phyloP scores from a whole-genome alignment of 92 coral and sea anemone species.

The Heteractis magnifica region DNA sequence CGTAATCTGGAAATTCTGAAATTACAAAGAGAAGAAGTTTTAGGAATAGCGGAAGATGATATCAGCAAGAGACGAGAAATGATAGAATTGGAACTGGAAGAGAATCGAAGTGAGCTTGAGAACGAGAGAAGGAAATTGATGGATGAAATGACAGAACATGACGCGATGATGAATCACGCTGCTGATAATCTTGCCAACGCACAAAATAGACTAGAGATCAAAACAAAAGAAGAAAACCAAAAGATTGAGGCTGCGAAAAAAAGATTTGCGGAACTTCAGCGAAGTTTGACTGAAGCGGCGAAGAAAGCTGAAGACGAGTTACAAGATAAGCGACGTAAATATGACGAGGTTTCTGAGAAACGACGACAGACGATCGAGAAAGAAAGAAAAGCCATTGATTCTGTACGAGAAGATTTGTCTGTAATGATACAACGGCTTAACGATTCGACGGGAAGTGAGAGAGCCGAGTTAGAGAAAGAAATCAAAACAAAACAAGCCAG shows the following conservation, averaged over 20 bases:
- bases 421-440: slow-evolving; percentile 55
- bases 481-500: slow-evolving; percentile 22
- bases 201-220: slow-evolving; percentile 63
- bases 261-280: slow-evolving; percentile 64
- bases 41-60: slow-evolving; percentile 59
- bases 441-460: slow-evolving; percentile 44
- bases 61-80: slow-evolving; percentile 73
- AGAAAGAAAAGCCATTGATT: slow-evolving; percentile 43
- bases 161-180: slow-evolving; percentile 74
- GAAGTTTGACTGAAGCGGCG: slow-evolving; percentile 49
- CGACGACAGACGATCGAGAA: slow-evolving; percentile 41
- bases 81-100: slow-evolving; percentile 75
- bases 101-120: slow-evolving; percentile 56
- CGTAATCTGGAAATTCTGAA: slow-evolving; percentile 50
- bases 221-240: slow-evolving; percentile 68
- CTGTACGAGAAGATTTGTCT: slow-evolving; percentile 30
- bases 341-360: slow-evolving; percentile 46
- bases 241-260: slow-evolving; percentile 72
- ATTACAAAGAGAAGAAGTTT: slow-evolving; percentile 64
- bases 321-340: slow-evolving; percentile 60
- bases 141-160: slow-evolving; percentile 69
- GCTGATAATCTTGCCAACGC: slow-evolving; percentile 89
- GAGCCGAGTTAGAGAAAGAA: slow-evolving; percentile 36
- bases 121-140: slow-evolving; percentile 63
- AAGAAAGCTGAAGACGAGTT: slow-evolving; percentile 63